phyloP scores from a whole-genome alignment of 2,113 vertebrate species.

The Pelecanus crispus region DNA sequence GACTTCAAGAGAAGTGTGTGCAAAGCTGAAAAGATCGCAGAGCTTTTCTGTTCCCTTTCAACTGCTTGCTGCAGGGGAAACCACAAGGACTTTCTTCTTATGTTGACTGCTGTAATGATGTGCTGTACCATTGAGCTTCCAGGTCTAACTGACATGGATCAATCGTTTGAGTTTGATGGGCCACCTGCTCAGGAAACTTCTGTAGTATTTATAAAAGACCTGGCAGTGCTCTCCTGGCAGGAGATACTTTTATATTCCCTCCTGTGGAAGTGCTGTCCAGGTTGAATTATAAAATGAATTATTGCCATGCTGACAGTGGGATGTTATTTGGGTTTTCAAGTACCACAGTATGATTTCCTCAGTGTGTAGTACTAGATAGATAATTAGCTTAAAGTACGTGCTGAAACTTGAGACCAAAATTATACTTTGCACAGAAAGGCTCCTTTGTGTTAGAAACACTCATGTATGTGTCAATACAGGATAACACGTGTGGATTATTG shows the following conservation, averaged over 20 bases:
- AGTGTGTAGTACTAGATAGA: background rate
- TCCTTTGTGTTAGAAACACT: background rate
- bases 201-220: constrained; percentile 20
- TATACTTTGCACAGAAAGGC: background rate
- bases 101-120: constrained; percentile 48
- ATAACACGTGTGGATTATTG: background rate
- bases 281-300: constrained; percentile 17
- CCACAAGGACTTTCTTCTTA: constrained; percentile 31
- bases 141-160: constrained; percentile 22
- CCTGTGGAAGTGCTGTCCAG: constrained; percentile 22
- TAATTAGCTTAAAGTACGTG: background rate
- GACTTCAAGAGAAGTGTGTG: background rate
- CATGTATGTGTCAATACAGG: background rate
- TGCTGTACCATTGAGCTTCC: constrained; percentile 32
- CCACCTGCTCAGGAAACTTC: constrained; percentile 26
- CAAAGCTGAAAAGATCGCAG: constrained; percentile 14
- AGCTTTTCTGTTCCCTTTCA: constrained; percentile 12
- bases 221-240: background rate
- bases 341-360: background rate
- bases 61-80: constrained; percentile 27
- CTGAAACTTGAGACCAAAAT: background rate
- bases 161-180: constrained; percentile 45
- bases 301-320: background rate
- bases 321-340: background rate
- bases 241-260: background rate